Base-by-base conservation (phyloP, 2,113 vertebrate species). In the Raphicerus campestris region DNA sequence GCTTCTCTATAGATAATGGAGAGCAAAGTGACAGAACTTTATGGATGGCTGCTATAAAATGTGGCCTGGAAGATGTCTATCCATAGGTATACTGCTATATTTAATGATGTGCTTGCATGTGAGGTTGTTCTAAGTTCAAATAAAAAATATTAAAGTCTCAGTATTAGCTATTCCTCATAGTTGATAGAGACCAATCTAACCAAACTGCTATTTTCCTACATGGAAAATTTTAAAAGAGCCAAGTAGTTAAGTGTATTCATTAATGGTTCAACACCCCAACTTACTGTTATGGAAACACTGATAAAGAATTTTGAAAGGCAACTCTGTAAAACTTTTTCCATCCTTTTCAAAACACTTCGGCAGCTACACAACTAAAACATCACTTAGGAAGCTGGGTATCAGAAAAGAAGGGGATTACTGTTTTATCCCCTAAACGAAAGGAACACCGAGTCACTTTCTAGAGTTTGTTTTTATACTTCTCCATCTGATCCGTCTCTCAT, bases 401-500 rank as follows among this genome's bases (percentile, higher is more conserved):
- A 82, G 80, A 91, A 49, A 49, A 94, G 89, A 86, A 75, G 14
- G 80, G 60, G 78, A 83, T 86, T 61, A 60, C 39, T 87, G 75
- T 84, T 93, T 24, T 20, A 47, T 81, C 20, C 70, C 15, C 19
- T 96, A 82, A 66, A 88, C 0, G 28, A 95, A 28, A 45, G 82
- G 73, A 96, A 47, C 35, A 63, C 6, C 47, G 84, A 81, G 30
- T 45, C 95, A 87, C 92, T 94, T 85, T 60, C 91, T 11, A 73
- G 86, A 96, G 82, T 70, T 92, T 66, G 51, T 91, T 98, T 96
- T 93, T 91, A 96, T 16, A 20, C 20, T 91, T 73, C 42, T 83
- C 87, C 56, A 93, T 97, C 95, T 95, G 93, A 97, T 97, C 77
- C 10, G 0, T 9, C 39, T 93, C 98, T 98, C 70, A 49, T 6